Base-by-base conservation (phyloP, 1,140 invertebrate genomes). In the Pseudomyrmex gracilis region DNA sequence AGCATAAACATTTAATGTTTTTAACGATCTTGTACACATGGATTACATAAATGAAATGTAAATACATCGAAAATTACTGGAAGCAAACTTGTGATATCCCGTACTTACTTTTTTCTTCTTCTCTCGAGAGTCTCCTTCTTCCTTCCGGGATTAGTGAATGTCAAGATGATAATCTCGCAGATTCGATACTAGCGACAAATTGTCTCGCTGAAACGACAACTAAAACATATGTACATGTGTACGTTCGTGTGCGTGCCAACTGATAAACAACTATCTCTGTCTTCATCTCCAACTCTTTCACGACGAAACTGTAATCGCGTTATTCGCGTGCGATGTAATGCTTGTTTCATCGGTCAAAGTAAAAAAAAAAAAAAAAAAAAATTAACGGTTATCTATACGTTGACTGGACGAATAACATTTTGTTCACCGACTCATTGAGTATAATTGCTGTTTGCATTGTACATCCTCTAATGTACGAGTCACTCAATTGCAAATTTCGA, bases 21-120 rank as follows among this genome's bases (percentile, higher is more conserved):
- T 93, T 93, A 93, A 93, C 90, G 90, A 93, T 93, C 92, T 94
- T 94, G 93, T 94, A 94, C 92, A 93, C 92, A 93, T 85, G 89
- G 90, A 92, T 84, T 92, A 93, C 90, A 92, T 89, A 87, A 12
- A 51, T 93, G 92, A 93, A 71, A 90, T 94, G 93, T 94, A 94
- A 94, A 93, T 94, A 93, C 90, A 93, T 93, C 90, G 90, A 92
- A 90, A 90, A 92, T 92, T 91, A 93, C 89, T 89, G 86, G 90
- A 93, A 92, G 88, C 85, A 85, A 88, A 85, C 61, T 71, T 73
- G 71, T 85, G 63, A 80, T 88, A 71, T 82, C 51, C 86, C 10
- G 49, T 68, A 83, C 58, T 78, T 73, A 70, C 64, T 85, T 84
- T 34, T 34, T 34, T 74, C 63, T 84, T 45, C 70, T 87, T 84